Percentiles rank a stretch among this genome's conserved stretches.
phyloP scores from a whole-genome alignment of 1,140 invertebrate species.

The Microplitis mediator region DNA sequence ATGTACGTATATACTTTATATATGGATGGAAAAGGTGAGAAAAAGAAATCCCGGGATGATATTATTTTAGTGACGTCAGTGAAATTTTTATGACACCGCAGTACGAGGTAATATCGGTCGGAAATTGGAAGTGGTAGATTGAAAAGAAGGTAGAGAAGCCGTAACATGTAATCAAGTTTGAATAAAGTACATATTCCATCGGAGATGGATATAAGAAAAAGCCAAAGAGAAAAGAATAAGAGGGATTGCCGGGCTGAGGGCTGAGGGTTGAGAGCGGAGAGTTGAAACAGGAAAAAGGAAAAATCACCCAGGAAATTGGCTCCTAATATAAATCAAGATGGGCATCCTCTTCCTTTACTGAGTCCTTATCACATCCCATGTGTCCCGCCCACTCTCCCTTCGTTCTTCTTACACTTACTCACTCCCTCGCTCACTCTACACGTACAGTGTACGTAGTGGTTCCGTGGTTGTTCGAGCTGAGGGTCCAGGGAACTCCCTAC shows the following conservation, averaged over 20 bases:
- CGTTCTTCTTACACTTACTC: slow-evolving; percentile 7
- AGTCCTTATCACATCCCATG: slow-evolving; percentile 23
- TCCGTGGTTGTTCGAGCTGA: too few species aligned
- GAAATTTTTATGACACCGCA: too few species aligned
- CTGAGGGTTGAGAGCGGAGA: neutral
- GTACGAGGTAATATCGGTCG: too few species aligned
- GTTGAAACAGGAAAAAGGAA: slow-evolving; percentile 11
- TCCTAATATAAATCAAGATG: slow-evolving; percentile 39
- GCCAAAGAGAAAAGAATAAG: neutral
- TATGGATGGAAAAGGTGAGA: too few species aligned
- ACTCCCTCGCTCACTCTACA: neutral
- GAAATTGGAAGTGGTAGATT: too few species aligned
- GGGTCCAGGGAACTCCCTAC: too few species aligned
- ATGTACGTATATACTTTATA: too few species aligned
- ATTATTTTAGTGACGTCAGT: too few species aligned
- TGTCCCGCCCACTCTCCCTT: neutral
- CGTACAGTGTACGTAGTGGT: neutral
- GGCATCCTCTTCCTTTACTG: slow-evolving; percentile 17
- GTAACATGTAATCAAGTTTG: slow-evolving; percentile 6
- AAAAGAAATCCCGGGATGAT: too few species aligned
- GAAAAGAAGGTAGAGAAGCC: neutral
- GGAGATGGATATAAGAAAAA: neutral
- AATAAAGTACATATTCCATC: slow-evolving; percentile 1
- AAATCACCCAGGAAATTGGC: slow-evolving; percentile 36
- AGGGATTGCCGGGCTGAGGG: neutral